phyloP scores from a whole-genome alignment of 2,888 invertebrate genomes.

The Pseudolycoriella hygida region DNA sequence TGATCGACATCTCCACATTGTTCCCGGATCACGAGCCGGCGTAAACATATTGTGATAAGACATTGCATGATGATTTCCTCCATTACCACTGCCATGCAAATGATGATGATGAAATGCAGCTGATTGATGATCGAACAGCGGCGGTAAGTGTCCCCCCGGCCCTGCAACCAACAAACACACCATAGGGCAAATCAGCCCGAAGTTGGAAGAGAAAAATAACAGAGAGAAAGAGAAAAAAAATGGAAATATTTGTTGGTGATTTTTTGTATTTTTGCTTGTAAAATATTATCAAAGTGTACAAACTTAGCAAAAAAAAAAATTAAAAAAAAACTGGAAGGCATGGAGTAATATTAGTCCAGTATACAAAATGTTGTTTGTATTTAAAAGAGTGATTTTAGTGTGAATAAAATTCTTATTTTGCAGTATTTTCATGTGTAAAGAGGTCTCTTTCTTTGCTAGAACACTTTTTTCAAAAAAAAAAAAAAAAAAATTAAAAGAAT shows the following conservation, averaged over 20 bases:
- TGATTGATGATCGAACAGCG: conserved; percentile 5
- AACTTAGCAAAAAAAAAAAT: conserved; percentile 1
- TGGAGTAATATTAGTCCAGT: background rate
- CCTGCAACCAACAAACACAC: conserved; percentile 30
- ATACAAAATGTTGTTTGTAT: background rate
- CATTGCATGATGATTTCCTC: conserved; percentile 30
- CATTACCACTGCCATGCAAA: conserved; percentile 3
- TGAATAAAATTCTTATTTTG: too few species aligned
- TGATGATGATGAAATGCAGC: conserved; percentile 5
- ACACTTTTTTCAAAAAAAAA: conserved; percentile 12
- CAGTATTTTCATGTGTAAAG: background rate
- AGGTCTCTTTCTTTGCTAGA: background rate
- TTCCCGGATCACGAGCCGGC: conserved; percentile 48
- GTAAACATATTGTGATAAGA: conserved; percentile 75
- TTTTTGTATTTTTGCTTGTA: conserved; percentile 5
- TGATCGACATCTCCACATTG: conserved; percentile 63
- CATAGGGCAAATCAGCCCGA: conserved; percentile 31
- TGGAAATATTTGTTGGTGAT: conserved; percentile 2
- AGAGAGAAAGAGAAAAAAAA: conserved; percentile 14
- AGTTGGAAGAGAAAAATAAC: conserved; percentile 7
- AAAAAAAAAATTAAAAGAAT: conserved; percentile 8
- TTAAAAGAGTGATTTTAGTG: background rate
- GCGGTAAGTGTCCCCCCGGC: conserved; percentile 16
- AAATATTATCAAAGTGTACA: conserved; percentile 1
- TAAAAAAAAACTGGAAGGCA: conserved; percentile 1